Evolutionary conservation across 2,797 vertebrate species (phyloP).

Genomic region (Ctenochaetus hawaiiensis): DNA sequence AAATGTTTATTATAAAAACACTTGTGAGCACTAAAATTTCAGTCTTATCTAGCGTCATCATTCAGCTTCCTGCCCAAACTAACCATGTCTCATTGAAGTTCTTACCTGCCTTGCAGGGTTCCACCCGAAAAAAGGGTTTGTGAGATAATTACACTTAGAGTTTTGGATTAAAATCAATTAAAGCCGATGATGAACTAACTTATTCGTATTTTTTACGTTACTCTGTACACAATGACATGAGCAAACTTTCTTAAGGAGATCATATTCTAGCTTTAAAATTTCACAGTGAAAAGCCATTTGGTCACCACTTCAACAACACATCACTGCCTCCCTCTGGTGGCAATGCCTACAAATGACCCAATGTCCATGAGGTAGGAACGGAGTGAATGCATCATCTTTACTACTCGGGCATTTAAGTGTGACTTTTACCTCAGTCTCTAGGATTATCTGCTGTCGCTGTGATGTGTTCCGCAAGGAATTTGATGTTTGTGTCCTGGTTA

Average conservation of each 20-base stretch:
- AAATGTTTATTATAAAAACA: background rate
- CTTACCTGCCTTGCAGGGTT: background rate
- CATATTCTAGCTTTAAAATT: background rate
- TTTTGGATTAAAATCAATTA: background rate
- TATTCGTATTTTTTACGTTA: background rate
- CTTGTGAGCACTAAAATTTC: background rate
- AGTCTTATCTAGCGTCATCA: too few relatives aligned
- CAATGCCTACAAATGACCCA: constrained; percentile 9
- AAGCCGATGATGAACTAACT: background rate
- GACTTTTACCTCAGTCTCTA: background rate
- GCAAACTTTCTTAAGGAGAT: background rate
- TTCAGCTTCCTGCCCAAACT: background rate
- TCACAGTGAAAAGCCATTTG: background rate
- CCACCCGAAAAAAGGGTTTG: background rate
- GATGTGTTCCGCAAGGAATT: background rate
- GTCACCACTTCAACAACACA: background rate
- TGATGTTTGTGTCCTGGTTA: background rate
- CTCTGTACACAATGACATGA: background rate
- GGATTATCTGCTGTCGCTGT: too few relatives aligned
- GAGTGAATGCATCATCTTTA: background rate
- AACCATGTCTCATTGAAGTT: too few relatives aligned
- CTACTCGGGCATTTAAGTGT: background rate
- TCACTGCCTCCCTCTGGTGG: constrained; percentile 68
- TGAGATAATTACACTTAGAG: background rate
- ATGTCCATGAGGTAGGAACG: background rate